A percentile compares a stretch with the other conserved stretches of the same genome.
phyloP scores from a whole-genome alignment of 2,113 vertebrate genomes.

The Stercorarius parasiticus region DNA sequence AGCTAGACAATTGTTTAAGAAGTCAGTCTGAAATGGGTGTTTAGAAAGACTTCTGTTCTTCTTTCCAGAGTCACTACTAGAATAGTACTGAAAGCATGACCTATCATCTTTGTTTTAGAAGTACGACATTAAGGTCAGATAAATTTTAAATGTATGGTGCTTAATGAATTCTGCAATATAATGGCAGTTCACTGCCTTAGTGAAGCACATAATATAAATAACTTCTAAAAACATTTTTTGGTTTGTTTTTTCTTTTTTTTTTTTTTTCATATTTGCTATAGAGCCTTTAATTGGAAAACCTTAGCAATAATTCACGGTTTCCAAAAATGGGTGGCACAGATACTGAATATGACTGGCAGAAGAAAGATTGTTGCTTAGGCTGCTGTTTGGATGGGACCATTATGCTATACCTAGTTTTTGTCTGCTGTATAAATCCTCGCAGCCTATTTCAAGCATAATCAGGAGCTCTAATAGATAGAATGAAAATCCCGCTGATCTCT shows the following conservation, averaged over 20 bases:
- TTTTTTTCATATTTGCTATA: not conserved
- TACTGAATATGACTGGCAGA: not conserved
- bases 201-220: not conserved
- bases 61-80: not conserved
- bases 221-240: not conserved
- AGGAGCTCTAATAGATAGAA: not conserved
- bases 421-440: not conserved
- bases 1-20: not conserved
- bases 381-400: not conserved
- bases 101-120: not conserved
- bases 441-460: not conserved
- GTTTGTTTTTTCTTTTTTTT: not conserved
- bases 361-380: not conserved
- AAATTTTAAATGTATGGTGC: not conserved
- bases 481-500: not conserved
- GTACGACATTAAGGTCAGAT: not conserved
- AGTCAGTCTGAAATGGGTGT: not conserved
- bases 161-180: not conserved
- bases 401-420: not conserved
- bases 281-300: not conserved
- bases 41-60: not conserved
- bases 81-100: not conserved
- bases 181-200: not conserved
- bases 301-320: not conserved
- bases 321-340: not conserved